phyloP scores from a whole-genome alignment of 35 echinoderm and acorn worm species.

The Apostichopus japonicus region DNA sequence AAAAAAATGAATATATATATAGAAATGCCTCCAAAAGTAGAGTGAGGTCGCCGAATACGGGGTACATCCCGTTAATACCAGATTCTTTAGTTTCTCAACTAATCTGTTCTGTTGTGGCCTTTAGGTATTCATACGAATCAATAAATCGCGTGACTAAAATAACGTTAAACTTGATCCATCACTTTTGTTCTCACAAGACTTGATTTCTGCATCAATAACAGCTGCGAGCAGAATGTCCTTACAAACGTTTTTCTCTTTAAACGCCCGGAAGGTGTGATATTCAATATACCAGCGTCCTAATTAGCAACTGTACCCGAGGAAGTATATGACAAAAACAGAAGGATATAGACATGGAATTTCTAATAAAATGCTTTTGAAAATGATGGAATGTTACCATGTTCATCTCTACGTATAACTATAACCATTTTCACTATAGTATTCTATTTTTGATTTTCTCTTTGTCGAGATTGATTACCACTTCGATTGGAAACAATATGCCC shows the following conservation, averaged over 20 bases:
- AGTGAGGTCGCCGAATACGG: not conserved
- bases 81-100: not conserved
- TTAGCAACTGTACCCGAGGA: not conserved
- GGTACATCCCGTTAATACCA: not conserved
- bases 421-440: too few relatives aligned
- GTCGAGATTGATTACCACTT: too few relatives aligned
- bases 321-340: too few relatives aligned
- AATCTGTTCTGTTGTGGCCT: not conserved
- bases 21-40: not conserved
- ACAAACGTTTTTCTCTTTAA: not conserved
- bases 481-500: too few relatives aligned
- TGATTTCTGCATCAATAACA: constrained; percentile 4
- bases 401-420: too few relatives aligned
- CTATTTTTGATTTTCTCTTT: too few relatives aligned
- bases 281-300: constrained; percentile 4
- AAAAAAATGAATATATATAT: too few relatives aligned
- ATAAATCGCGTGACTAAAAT: not conserved
- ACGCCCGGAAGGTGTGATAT: not conserved
- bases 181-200: constrained; percentile 3
- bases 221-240: not conserved
- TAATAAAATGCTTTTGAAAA: too few relatives aligned
- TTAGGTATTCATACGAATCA: not conserved
- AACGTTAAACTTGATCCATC: not conserved
- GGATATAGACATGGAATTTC: too few relatives aligned
- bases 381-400: too few relatives aligned